A percentile compares a stretch with the other conserved stretches of the same genome.
phyloP scores from a whole-genome alignment of 2,888 invertebrate species.

The Griposia aprilina region DNA sequence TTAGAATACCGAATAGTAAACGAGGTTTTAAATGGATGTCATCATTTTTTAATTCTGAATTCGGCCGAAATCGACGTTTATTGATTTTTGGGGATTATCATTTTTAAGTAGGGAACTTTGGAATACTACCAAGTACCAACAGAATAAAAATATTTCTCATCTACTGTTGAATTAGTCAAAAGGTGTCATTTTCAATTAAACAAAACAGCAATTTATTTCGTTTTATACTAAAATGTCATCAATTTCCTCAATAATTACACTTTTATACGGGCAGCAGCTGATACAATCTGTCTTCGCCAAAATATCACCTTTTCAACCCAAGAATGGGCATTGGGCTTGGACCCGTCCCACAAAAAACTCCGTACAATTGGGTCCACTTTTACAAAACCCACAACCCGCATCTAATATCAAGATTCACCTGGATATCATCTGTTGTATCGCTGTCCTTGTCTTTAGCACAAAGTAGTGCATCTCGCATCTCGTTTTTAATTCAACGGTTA shows the following conservation, averaged over 20 bases:
- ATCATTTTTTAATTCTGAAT: constrained; percentile 46
- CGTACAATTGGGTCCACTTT: constrained; percentile 51
- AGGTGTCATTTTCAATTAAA: background rate
- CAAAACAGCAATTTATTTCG: background rate
- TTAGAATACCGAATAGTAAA: constrained; percentile 56
- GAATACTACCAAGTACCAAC: background rate
- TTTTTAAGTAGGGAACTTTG: background rate
- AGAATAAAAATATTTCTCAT: background rate
- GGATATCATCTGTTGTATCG: constrained; percentile 58
- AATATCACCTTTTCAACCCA: constrained; percentile 23
- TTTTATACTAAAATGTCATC: background rate
- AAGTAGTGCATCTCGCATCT: constrained; percentile 37
- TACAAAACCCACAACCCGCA: constrained; percentile 33
- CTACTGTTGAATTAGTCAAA: background rate
- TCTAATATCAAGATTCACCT: constrained; percentile 59
- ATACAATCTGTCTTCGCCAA: background rate
- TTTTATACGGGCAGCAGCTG: constrained; percentile 39
- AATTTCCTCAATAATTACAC: constrained; percentile 17
- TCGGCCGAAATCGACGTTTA: constrained; percentile 27
- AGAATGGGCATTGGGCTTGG: background rate
- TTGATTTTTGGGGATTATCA: constrained; percentile 28
- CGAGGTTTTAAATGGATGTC: constrained; percentile 57
- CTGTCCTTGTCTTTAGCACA: constrained; percentile 34
- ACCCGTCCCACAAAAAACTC: constrained; percentile 40
- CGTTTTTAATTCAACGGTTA: constrained; percentile 41